phyloP scores from a whole-genome alignment of 2,888 invertebrate genomes.

The Caenorhabditis afra region DNA sequence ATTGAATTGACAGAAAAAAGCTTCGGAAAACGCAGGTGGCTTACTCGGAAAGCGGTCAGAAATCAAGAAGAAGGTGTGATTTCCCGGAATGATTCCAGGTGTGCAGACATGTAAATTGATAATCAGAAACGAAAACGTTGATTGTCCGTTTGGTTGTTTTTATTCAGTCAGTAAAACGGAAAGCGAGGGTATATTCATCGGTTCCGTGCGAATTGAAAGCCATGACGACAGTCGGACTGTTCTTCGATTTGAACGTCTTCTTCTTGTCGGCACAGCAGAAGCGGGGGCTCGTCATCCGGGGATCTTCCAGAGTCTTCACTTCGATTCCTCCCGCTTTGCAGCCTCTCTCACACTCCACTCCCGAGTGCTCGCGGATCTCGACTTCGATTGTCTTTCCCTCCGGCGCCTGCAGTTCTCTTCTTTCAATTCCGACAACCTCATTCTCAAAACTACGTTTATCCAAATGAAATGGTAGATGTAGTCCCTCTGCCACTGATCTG shows the following conservation, averaged over 20 bases:
- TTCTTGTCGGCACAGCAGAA: slow-evolving; percentile 1
- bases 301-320: slow-evolving; percentile 1
- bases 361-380: not conserved
- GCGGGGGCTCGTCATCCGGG: slow-evolving; percentile 30
- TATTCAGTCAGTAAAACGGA: slow-evolving; percentile 11
- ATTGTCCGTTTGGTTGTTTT: too few relatives aligned
- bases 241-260: not conserved
- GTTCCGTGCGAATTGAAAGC: slow-evolving; percentile 21
- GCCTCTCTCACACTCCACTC: not conserved
- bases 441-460: slow-evolving; percentile 17
- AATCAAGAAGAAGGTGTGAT: too few relatives aligned
- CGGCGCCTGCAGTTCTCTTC: slow-evolving; percentile 23
- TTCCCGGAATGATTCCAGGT: too few relatives aligned
- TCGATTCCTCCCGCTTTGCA: slow-evolving; percentile 2
- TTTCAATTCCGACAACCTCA: not conserved
- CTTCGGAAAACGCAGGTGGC: too few relatives aligned
- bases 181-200: slow-evolving; percentile 21
- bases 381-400: slow-evolving; percentile 13
- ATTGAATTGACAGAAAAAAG: slow-evolving; percentile 4
- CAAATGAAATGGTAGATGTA: slow-evolving; percentile 29
- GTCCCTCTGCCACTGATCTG: slow-evolving; percentile 3
- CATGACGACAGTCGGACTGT: slow-evolving; percentile 35
- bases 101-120: too few relatives aligned
- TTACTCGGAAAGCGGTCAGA: too few relatives aligned
- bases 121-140: too few relatives aligned